Conservation (phyloP, 2,888 invertebrate genomes). For the Scotopteryx bipunctaria region DNA sequence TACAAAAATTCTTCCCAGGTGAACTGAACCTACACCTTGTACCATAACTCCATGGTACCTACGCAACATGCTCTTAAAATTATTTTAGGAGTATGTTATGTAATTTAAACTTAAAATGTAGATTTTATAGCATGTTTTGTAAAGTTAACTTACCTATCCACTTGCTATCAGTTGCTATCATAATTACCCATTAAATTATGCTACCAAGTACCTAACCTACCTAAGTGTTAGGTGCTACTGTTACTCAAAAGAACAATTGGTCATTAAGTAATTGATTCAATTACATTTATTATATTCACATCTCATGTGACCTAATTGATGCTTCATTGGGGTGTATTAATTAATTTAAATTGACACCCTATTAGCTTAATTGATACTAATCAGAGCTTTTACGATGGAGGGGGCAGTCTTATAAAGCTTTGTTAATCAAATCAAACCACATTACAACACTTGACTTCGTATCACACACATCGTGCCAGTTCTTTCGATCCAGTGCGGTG, state of each 20-base stretch:
- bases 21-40: too few relatives aligned
- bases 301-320: constrained; percentile 21
- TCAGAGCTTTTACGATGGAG: constrained; percentile 14
- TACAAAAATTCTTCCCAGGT: too few relatives aligned
- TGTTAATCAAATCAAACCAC: constrained; percentile 11
- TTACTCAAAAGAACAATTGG: background rate
- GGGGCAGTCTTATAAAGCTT: constrained; percentile 12
- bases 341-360: constrained; percentile 26
- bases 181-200: too few relatives aligned
- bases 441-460: constrained; percentile 9
- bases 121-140: too few relatives aligned
- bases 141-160: too few relatives aligned
- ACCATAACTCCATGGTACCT: too few relatives aligned
- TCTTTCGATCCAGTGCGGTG: too few relatives aligned
- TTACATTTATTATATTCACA: constrained; percentile 25
- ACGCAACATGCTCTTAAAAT: too few relatives aligned
- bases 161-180: too few relatives aligned
- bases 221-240: constrained; percentile 7
- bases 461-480: constrained; percentile 1
- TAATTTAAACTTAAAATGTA: too few relatives aligned
- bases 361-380: constrained; percentile 28
- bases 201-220: too few relatives aligned
- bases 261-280: constrained; percentile 20
- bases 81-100: too few relatives aligned
- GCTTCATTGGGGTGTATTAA: constrained; percentile 11